Evolutionary conservation across 2,113 vertebrate genomes (phyloP).

Genomic region (Galeopterus variegatus): DNA sequence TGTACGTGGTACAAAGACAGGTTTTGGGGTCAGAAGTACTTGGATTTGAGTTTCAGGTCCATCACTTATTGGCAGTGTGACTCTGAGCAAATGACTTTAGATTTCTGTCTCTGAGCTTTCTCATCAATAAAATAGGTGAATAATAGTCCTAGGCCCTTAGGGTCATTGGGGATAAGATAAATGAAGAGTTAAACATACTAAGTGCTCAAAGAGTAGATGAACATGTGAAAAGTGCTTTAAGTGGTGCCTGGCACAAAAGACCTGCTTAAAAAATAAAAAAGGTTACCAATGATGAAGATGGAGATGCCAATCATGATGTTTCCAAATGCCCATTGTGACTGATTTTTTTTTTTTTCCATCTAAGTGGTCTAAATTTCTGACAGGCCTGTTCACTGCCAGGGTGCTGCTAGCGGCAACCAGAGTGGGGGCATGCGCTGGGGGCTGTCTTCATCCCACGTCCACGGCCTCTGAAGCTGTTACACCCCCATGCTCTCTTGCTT

Average conservation of each 20-base stretch:
- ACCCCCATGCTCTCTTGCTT: neutral
- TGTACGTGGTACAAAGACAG: neutral
- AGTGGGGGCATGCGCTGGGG: neutral
- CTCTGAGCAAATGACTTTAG: neutral
- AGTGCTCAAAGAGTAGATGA: neutral
- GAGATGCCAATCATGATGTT: neutral
- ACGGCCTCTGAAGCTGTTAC: too few relatives aligned
- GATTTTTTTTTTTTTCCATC: neutral
- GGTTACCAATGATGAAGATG: too few relatives aligned
- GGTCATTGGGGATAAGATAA: neutral
- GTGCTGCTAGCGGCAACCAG: neutral
- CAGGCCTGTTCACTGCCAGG: accelerated
- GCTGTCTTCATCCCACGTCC: neutral
- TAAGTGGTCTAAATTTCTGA: neutral
- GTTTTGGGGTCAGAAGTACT: neutral
- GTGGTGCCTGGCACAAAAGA: neutral
- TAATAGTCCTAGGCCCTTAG: neutral
- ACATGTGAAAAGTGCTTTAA: neutral
- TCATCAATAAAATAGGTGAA: neutral
- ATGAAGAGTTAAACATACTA: neutral
- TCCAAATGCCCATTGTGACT: neutral
- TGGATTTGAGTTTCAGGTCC: neutral
- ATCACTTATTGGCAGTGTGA: neutral
- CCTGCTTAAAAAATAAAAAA: neutral
- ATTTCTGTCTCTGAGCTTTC: neutral